Evolutionary conservation across 1,140 invertebrate genomes (phyloP).

Genomic region (Hyles vespertilio): DNA sequence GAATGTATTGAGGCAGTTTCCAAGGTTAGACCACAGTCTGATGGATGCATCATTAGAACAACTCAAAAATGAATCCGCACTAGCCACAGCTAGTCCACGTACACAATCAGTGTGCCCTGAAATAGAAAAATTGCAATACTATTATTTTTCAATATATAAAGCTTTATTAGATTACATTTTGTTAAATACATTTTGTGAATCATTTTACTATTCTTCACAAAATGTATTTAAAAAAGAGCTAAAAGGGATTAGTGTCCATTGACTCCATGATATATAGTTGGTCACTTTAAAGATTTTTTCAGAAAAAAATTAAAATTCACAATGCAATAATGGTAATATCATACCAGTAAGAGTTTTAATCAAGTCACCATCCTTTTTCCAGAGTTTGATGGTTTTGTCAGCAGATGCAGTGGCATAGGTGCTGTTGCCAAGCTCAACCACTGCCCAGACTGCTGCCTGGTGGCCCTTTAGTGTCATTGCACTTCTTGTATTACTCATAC

Average conservation of each 20-base stretch:
- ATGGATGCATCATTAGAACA: conserved; percentile 94
- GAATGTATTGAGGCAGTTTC: conserved; percentile 86
- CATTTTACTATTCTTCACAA: too few species aligned
- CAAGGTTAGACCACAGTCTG: conserved; percentile 86
- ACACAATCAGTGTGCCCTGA: conserved; percentile 95
- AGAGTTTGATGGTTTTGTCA: conserved; percentile 92
- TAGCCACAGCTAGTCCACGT: conserved; percentile 83
- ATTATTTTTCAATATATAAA: too few species aligned
- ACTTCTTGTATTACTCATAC: conserved; percentile 71
- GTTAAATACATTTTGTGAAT: too few species aligned
- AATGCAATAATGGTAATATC: neutral
- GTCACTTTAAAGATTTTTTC: too few species aligned
- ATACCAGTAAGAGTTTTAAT: conserved; percentile 74
- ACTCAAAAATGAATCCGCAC: conserved; percentile 85
- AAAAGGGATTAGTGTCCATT: too few species aligned
- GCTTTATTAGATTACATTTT: too few species aligned
- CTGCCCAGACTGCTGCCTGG: conserved; percentile 92
- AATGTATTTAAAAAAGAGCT: too few species aligned
- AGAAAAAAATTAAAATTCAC: too few species aligned
- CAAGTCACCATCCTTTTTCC: conserved; percentile 79
- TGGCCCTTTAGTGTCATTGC: conserved; percentile 83
- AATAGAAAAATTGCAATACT: conserved; percentile 23
- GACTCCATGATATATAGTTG: too few species aligned
- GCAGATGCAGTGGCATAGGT: conserved; percentile 90
- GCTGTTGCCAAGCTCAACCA: conserved; percentile 78